Percentiles rank a stretch among this genome's conserved stretches.
phyloP scores from a whole-genome alignment of 1,140 invertebrate genomes.

The Phthorimaea operculella region DNA sequence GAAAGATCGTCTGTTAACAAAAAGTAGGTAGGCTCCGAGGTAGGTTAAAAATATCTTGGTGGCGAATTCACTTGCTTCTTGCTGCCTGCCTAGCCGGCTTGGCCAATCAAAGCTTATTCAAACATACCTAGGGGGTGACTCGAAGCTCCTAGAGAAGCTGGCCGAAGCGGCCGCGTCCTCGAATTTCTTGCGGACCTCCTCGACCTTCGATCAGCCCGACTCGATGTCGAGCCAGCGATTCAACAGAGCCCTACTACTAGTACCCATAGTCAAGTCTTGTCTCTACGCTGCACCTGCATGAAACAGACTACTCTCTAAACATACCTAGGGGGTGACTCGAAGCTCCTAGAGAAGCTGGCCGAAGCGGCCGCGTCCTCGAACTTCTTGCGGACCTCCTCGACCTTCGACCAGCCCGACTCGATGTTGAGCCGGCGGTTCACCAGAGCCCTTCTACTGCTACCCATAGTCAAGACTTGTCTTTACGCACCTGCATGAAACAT shows the following conservation, averaged over 20 bases:
- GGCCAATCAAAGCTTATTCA: no score
- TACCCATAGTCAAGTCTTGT: no score
- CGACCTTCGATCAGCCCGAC: constrained; percentile 58
- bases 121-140: constrained; percentile 48
- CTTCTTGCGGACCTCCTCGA: constrained; percentile 59
- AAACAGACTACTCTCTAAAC: no score
- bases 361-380: constrained; percentile 43
- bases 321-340: constrained; percentile 55
- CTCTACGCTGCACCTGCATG: no score
- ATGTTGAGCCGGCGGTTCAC: constrained; percentile 51
- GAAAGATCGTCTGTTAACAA: no score
- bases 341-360: constrained; percentile 45
- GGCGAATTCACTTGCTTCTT: no score
- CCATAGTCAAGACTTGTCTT: no score
- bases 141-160: constrained; percentile 50
- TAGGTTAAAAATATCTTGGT: no score
- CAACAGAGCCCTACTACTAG: constrained; percentile 18
- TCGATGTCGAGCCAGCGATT: constrained; percentile 53
- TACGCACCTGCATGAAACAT: no score
- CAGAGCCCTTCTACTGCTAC: constrained; percentile 21
- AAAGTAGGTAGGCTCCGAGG: no score
- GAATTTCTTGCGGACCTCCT: constrained; percentile 59
- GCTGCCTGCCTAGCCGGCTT: no score
- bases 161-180: constrained; percentile 40
- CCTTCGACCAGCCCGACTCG: constrained; percentile 57